Evolutionary conservation across 2,888 invertebrate species (phyloP).

Genomic region (Masnerella sp.): DNA sequence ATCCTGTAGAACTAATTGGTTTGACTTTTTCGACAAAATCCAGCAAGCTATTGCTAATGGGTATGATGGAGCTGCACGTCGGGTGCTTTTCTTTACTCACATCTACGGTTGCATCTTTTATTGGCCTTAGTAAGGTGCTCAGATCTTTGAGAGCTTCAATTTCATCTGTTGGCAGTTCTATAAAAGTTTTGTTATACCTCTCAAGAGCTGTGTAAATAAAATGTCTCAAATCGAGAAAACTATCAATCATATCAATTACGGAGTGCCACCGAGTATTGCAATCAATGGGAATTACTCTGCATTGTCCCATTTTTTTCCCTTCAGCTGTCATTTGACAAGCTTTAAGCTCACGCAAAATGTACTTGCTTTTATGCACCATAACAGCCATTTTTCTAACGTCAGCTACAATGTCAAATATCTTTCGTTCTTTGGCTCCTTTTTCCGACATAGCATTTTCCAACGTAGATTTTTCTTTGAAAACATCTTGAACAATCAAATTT

Average conservation of each 20-base stretch:
- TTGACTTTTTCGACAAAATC: not conserved
- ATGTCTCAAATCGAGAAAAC: not conserved
- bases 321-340: not conserved
- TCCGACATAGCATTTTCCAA: no score
- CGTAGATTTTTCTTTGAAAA: constrained; percentile 2
- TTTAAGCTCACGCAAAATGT: not conserved
- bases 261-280: constrained; percentile 6
- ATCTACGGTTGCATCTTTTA: not conserved
- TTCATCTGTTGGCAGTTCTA: not conserved
- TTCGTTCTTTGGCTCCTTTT: not conserved
- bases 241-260: not conserved
- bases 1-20: no score
- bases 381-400: not conserved
- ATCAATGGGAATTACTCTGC: not conserved
- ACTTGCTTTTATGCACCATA: constrained; percentile 2
- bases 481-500: not conserved
- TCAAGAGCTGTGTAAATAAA: not conserved
- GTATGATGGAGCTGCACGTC: not conserved
- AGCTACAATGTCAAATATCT: not conserved
- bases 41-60: not conserved
- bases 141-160: not conserved
- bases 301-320: constrained; percentile 1
- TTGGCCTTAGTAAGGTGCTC: not conserved
- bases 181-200: not conserved
- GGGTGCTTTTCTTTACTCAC: not conserved